A percentile compares a stretch with the other conserved stretches of the same genome.
Evolutionary conservation across 1,140 invertebrate species (phyloP).

Genomic region (Stegodyphus dumicola): DNA sequence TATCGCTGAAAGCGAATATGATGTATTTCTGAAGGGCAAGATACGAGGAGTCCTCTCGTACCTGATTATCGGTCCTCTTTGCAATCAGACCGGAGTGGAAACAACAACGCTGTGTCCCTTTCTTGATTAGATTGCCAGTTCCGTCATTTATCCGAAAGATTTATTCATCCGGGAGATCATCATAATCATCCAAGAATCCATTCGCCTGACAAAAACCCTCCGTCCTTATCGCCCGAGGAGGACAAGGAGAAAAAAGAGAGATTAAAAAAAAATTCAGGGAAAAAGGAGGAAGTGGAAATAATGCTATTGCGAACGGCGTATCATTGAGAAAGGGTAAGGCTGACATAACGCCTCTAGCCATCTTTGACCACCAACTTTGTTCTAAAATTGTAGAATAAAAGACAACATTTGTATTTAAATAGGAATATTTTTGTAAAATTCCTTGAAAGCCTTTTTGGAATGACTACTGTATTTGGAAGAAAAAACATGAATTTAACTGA

Average conservation of each 20-base stretch:
- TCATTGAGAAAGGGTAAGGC: no score
- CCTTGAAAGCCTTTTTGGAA: no score
- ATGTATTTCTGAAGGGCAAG: no score
- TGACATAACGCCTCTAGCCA: no score
- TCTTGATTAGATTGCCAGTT: constrained; percentile 34
- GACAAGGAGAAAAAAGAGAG: neutral
- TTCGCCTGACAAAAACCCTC: constrained; percentile 35
- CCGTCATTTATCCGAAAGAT: constrained; percentile 32
- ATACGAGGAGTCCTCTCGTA: neutral
- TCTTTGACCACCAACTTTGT: no score
- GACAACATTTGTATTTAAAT: no score
- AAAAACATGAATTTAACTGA: no score
- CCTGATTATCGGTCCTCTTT: neutral
- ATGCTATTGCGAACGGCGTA: neutral
- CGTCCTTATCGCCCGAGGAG: constrained; percentile 43
- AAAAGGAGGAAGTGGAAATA: constrained; percentile 1
- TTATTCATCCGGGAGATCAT: constrained; percentile 52
- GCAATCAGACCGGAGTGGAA: constrained; percentile 10
- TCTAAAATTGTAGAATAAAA: no score
- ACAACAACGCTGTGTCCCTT: neutral
- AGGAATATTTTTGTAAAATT: no score
- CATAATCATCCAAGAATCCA: constrained; percentile 34
- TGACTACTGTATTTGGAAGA: no score
- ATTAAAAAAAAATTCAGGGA: constrained; percentile 6
- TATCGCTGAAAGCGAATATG: neutral